A percentile compares a stretch with the other conserved stretches of the same genome.
These are phyloP conservation scores for Desmophyllum pertusum DNA, from an alignment of 92 coral and sea anemone species.

Conservation along the genomic window DNA sequence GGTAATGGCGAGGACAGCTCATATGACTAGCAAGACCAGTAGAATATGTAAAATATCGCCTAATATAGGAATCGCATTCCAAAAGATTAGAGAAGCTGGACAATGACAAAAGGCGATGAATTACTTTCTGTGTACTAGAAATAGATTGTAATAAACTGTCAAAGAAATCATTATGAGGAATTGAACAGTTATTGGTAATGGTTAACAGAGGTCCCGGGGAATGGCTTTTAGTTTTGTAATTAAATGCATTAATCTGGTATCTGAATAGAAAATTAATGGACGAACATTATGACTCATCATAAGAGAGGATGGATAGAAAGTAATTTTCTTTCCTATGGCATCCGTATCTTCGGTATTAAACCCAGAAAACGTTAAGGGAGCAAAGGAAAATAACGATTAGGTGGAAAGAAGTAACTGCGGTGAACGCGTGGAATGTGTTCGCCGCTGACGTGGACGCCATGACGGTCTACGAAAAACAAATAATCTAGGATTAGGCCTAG, in stretches of 20 bases:
- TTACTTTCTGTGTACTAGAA: slow-evolving; percentile 14
- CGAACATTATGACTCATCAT: neutral
- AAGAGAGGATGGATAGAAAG: neutral
- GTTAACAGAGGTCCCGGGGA: neutral
- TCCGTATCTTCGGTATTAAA: neutral
- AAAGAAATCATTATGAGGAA: slow-evolving; percentile 1
- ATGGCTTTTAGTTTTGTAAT: neutral
- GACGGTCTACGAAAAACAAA: neutral
- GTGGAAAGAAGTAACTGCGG: neutral
- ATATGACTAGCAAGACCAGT: neutral
- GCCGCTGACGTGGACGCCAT: neutral
- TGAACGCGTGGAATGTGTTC: neutral
- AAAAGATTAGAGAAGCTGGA: slow-evolving; percentile 7
- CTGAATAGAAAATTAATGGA: neutral
- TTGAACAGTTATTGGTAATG: neutral
- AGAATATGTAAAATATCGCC: neutral
- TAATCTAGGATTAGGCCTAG: neutral
- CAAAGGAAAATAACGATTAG: too few species aligned
- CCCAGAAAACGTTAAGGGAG: too few species aligned
- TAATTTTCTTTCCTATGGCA: neutral
- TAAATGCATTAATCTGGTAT: neutral
- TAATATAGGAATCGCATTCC: slow-evolving; percentile 20
- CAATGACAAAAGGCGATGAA: neutral
- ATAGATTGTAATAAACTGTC: too few species aligned
- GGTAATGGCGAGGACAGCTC: slow-evolving; percentile 10